Evolutionary conservation across 92 coral and sea anemone genomes (phyloP).

Genomic region (Palythoa caribaeorum): DNA sequence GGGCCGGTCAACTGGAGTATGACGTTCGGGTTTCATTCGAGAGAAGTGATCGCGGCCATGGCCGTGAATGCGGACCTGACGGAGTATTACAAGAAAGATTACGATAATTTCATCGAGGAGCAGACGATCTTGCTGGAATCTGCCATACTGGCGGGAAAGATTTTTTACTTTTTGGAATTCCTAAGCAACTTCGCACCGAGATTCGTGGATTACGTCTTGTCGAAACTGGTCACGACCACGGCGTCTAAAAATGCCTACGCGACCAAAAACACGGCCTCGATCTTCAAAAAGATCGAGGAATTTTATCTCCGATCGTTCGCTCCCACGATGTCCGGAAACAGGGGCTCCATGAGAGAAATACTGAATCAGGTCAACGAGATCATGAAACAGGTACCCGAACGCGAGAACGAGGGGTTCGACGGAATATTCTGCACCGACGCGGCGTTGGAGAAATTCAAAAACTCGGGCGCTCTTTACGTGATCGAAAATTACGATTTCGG

Average conservation of each 20-base stretch:
- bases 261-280: not conserved
- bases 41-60: constrained; percentile 3
- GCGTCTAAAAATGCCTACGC: not conserved
- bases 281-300: not conserved
- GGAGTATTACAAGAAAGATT: not conserved
- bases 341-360: not conserved
- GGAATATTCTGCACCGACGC: not conserved
- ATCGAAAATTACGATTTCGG: not conserved
- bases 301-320: not conserved
- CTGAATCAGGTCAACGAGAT: not conserved
- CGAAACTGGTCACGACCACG: not conserved
- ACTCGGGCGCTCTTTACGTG: not conserved
- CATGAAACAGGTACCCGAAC: not conserved
- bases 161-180: not conserved
- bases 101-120: not conserved
- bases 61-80: not conserved
- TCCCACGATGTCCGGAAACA: not conserved
- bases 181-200: not conserved
- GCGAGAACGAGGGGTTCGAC: not conserved
- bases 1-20: not conserved
- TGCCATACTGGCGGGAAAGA: not conserved
- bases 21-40: not conserved
- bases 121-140: not conserved
- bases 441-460: not conserved
- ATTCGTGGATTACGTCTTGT: not conserved